Conservation (phyloP, 2,113 vertebrate genomes). For the Phrynosoma platyrhinos region DNA sequence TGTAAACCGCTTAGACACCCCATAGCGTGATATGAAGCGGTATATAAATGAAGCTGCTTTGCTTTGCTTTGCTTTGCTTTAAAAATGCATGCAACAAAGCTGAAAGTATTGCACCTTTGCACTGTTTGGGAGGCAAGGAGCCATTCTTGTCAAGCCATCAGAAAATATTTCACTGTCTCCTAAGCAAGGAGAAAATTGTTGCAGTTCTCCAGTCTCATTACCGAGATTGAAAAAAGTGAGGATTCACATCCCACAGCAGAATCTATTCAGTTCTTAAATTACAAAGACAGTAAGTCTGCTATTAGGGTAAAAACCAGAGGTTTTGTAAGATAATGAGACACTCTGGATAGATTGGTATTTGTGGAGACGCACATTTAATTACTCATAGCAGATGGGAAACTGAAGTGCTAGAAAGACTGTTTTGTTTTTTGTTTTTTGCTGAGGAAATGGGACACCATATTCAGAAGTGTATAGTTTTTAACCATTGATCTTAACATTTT, state of each 20-base stretch:
- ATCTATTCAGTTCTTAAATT: neutral
- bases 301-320: neutral
- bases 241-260: neutral
- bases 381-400: constrained; percentile 20
- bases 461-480: neutral
- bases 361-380: neutral
- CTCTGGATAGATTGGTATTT: neutral
- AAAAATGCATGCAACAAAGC: no score
- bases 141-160: no score
- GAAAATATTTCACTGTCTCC: no score
- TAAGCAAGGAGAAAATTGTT: no score
- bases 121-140: no score
- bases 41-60: no score
- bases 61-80: no score
- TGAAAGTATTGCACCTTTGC: no score
- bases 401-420: neutral
- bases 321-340: neutral
- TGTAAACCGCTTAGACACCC: no score
- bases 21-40: no score
- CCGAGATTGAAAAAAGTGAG: no score
- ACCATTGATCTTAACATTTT: neutral
- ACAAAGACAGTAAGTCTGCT: neutral
- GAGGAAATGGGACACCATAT: neutral
- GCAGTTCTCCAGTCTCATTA: no score
- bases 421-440: neutral